Evolutionary conservation across 2,113 vertebrate species (phyloP), one percentile per base, ranked within the genome.

Genomic region (Enhydra lutris): DNA sequence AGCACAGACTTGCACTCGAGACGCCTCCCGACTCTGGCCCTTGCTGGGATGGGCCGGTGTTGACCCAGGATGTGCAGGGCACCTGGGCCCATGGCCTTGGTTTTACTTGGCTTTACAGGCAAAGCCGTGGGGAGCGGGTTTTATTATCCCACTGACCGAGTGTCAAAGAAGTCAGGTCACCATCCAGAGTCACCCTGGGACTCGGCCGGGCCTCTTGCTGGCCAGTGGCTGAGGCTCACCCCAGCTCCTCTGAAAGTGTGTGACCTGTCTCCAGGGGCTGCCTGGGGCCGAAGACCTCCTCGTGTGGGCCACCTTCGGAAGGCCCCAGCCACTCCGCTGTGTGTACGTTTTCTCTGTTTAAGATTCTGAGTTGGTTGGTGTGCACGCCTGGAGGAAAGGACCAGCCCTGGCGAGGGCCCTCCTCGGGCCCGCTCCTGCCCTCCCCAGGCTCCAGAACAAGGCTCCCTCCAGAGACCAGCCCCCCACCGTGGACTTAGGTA

Each of bases 311-410:
- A 26, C 1, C 0, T 0, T 9, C 0, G 1, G 42, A 71, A 34
- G 71, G 21, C 47, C 55, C 6, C 0, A 2, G 47, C 24, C 6
- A 1, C 65, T 34, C 0, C 0, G n/a, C 26, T 29, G 11, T 47
- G 39, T 36, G 9, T 31, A 23, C 36, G 3, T 80, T 31, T 84
- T 93, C 36, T 96, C 57, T 96, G 11, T 98, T 98, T 91, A 95
- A 99, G 99, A 79, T 83, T 50, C 6, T 0, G 96, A 98, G 89
- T 23, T 83, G 1, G 85, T 92, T 2, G 97, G 97, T 11, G 97
- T 96, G 36, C 94, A 91, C 2, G 96, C 98, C 20, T 99, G 99
- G 99, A 98, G 98, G 57, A 98, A 98, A 97, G 99, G 99, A 47
- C 98, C 97, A 73, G 98, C 93, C 36, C 90, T 99, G 91, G 98